Percentiles rank a stretch among this genome's conserved stretches.
Conservation (phyloP, 2,797 vertebrate species). For the Trachurus trachurus region DNA sequence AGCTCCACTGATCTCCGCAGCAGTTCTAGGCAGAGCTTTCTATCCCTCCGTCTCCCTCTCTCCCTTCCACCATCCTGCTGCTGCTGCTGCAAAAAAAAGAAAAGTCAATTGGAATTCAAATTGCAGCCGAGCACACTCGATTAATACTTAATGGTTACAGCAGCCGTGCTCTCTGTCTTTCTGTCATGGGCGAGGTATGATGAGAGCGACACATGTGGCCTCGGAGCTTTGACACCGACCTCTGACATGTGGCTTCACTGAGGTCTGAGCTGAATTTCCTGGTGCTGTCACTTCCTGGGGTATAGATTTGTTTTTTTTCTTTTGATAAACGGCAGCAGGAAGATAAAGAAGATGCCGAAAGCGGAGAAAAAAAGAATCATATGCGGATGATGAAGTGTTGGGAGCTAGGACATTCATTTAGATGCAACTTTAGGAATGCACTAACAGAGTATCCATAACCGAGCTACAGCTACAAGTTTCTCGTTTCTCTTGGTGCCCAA, state of each 20-base stretch:
- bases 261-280: conserved; percentile 4
- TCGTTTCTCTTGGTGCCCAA: too few species aligned
- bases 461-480: too few species aligned
- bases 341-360: not conserved
- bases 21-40: conserved; percentile 45
- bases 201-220: conserved; percentile 18
- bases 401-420: too few species aligned
- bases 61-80: conserved; percentile 3
- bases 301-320: not conserved
- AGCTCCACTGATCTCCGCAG: conserved; percentile 50
- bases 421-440: too few species aligned
- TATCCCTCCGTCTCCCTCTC: conserved; percentile 34
- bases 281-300: not conserved
- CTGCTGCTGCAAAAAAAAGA: not conserved
- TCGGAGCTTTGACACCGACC: conserved; percentile 21
- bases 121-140: conserved; percentile 52
- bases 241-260: not conserved
- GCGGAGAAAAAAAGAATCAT: not conserved
- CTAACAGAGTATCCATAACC: too few species aligned
- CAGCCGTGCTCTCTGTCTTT: conserved; percentile 37
- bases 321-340: conserved; percentile 5
- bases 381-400: not conserved
- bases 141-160: conserved; percentile 68
- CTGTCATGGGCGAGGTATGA: conserved; percentile 5
- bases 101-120: conserved; percentile 72